Evolutionary conservation across 2,888 invertebrate genomes (phyloP).

Genomic region (Bugulina stolonifera): DNA sequence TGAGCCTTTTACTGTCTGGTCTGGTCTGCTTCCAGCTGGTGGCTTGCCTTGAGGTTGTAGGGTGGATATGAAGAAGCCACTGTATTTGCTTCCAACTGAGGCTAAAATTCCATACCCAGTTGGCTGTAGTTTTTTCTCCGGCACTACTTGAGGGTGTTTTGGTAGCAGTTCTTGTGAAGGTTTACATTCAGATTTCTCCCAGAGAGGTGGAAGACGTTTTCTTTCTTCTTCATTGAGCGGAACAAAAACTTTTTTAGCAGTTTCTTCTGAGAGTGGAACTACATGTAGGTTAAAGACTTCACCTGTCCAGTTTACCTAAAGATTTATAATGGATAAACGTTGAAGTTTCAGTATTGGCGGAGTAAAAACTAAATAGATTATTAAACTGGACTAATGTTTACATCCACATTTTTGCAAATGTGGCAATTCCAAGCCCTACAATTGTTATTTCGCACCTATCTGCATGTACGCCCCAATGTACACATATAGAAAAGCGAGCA

Average conservation of each 20-base stretch:
- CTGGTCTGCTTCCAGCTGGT: too few relatives aligned
- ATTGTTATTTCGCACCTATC: too few relatives aligned
- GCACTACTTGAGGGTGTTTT: not conserved
- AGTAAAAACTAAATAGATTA: too few relatives aligned
- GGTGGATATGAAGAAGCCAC: too few relatives aligned
- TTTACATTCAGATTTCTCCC: conserved; percentile 25
- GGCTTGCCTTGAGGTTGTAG: too few relatives aligned
- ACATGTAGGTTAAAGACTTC: conserved; percentile 23
- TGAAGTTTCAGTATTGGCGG: not conserved
- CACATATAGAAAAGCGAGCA: too few relatives aligned
- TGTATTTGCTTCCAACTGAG: not conserved
- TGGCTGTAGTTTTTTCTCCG: not conserved
- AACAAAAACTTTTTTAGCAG: not conserved
- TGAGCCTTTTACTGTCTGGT: too few relatives aligned
- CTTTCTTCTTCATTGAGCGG: conserved; percentile 24
- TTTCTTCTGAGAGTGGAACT: not conserved
- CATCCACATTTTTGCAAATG: too few relatives aligned
- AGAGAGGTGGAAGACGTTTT: conserved; percentile 9
- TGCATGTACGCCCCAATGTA: too few relatives aligned
- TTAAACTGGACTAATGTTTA: too few relatives aligned
- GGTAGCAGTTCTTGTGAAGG: conserved; percentile 21
- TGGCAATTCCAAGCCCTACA: too few relatives aligned
- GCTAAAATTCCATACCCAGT: not conserved
- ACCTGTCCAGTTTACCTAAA: conserved; percentile 2
- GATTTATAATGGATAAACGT: too few relatives aligned